Base-by-base conservation (phyloP, 1,140 invertebrate species). In the Battus philenor region DNA sequence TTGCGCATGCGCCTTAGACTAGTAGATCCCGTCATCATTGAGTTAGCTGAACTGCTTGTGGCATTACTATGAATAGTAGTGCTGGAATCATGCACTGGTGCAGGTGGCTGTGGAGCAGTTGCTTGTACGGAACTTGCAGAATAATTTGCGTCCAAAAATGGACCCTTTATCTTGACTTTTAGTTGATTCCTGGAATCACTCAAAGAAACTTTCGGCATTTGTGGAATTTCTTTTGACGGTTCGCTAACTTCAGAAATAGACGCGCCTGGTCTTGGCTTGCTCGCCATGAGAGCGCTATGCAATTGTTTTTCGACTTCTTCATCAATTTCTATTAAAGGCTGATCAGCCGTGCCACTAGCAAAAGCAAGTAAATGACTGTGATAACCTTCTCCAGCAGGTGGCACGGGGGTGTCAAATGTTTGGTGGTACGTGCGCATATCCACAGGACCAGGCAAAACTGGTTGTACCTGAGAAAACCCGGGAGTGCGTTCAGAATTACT, bases 101-200 rank as follows among this genome's bases (percentile, higher is more conserved):
- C 87, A 4, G 87, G 86, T 31, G 89, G 90, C 54, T 89, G 89
- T 11, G 88, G 87, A 8, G 82, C 86, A 0, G 85, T 83, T 4
- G 87, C 71, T 29, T 85, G 67, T 6, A 86, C 74, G 2, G 82
- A 80, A 43, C 82, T 80, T 1, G 90, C 80, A 0, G 90, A 87
- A 55, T 94, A 94, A 61, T 94, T 94, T 0, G 92, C 92, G 60
- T 93, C 91, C 33, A 92, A 75, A 62, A 95, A 94, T 0, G 95
- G 94, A 6, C 94, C 95, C 76, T 96, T 96, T 49, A 96, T 96
- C 78, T 97, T 97, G 0, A 97, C 91, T 72, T 96, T 96, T 0
- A 96, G 71, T 61, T 95, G 94, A 81, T 95, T 95, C 9, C 93
- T 84, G 0, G 93, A 91, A 71, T 93, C 93, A 5, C 88, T 90